Conservation (phyloP, 2,113 vertebrate species). For the Daphoenositta chrysoptera region DNA sequence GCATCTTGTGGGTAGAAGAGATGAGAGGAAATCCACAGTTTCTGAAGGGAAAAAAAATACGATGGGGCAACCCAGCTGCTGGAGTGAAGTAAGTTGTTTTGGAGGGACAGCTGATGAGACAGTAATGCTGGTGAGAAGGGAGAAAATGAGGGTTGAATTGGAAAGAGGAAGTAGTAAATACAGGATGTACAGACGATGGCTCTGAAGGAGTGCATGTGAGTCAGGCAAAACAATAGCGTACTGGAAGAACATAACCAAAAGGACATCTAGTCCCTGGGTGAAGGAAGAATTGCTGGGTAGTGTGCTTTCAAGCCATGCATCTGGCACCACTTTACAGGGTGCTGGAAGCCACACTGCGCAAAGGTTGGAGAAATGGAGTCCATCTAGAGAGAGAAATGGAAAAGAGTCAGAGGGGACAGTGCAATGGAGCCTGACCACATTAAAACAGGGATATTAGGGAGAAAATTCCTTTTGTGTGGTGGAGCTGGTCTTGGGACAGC, state of each 20-base stretch:
- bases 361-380: background rate
- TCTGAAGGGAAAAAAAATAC: background rate
- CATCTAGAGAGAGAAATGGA: background rate
- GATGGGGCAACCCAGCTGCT: background rate
- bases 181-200: background rate
- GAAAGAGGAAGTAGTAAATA: conserved; percentile 12
- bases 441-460: background rate
- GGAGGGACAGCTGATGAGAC: background rate
- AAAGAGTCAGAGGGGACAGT: background rate
- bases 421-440: rapidly evolving
- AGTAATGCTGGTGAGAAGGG: background rate
- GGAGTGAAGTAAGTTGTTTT: background rate
- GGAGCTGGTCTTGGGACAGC: background rate
- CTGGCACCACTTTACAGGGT: background rate
- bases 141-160: background rate
- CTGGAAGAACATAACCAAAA: background rate
- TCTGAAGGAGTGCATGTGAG: background rate
- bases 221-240: background rate
- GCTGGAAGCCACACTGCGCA: background rate
- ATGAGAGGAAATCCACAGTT: background rate
- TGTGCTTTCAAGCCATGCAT: background rate
- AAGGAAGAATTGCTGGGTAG: background rate
- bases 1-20: background rate
- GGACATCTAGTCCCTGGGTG: background rate
- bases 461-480: background rate